Base-by-base conservation (phyloP, 2,797 vertebrate genomes). In the Alca torda region DNA sequence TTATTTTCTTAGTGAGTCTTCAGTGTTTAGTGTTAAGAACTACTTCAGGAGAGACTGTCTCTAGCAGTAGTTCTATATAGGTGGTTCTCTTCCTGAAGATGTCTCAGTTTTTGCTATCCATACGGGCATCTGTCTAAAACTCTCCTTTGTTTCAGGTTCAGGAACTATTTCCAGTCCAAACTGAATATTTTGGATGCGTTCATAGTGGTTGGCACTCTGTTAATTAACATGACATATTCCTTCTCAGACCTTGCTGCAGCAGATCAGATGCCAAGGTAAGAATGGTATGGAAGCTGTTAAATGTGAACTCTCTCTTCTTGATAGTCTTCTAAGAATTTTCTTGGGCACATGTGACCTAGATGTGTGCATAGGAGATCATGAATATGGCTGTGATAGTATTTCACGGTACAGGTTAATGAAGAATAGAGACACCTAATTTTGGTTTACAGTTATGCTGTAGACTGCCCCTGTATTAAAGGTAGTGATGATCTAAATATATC, bases 151-250 rank as follows among this genome's bases (percentile, higher is more conserved):
- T 95, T 51, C 96, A 99, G 99, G 75, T 99, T 98, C 80, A 97
- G 67, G 45, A 97, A 96, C 11, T 99, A 99, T 97, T 99, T 99
- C 98, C 97, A 73, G 87, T 99, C 98, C 59, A 98, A 97, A 87
- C 91, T 99, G 94, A 99, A 99, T 96, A 98, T 98, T 87, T 50
- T 99, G 45, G 99, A 99, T 61, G 98, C 98, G 2, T 93, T 98
- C 30, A 98, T 99, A 82, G 98, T 99, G 46, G 97, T 98, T 8
- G 31, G 98, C 85, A 99, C 98, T 2, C 95, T 99, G 87, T 75
- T 98, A 67, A 96, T 99, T 93, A 98, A 99, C 76, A 97, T 99
- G 96, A 89, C 97, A 3, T 99, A 99, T 88, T 97, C 98, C 69
- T 98, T 98, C 92, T 97, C 97, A 30, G 98, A 99, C 68, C 68